Evolutionary conservation across 2,113 vertebrate species (phyloP), one percentile per base, ranked within the genome.

Genomic region (Oncorhynchus keta): DNA sequence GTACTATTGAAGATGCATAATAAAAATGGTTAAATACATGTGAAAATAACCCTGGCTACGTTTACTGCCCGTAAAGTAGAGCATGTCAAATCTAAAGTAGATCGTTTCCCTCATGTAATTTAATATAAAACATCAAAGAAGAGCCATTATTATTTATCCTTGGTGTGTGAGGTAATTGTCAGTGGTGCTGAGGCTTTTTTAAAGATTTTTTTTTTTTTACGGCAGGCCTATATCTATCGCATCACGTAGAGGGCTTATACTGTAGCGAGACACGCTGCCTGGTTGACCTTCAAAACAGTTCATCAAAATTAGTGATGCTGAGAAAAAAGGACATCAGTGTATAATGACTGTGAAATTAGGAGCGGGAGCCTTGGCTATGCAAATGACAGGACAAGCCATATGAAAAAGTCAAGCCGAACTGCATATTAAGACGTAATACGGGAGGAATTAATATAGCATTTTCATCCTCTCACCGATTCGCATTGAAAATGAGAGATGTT

Each of bases 261-360:
- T 76, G 82, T 81, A 77, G 81, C 64, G 57, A 84, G 77, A 80
- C 79, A 57, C 68, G 84, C 87, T 79, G 79, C 83, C 82, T 73
- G 72, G 79, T 93, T 96, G 96, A 97, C 97, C 96, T 97, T 98
- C 96, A 97, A 92, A 95, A 96, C 96, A 96, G 95, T 97, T 98
- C 94, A 95, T 97, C 95, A 97, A 97, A 97, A 97, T 98, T 97
- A 97, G 96, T 95, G 93, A 95, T 95, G 96, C 96, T 94, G 93
- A 95, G 94, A 95, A 96, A 95, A 96, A 95, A 93, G 94, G 95
- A 96, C 95, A 95, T 96, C 93, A 93, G 94, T 95, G 95, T 96
- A 97, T 98, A 98, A 99, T 96, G 96, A 97, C 95, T 97, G 96
- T 97, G 95, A 99, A 98, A 99, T 98, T 95, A 96, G 95, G 95